Conservation (phyloP, 2,113 vertebrate genomes). For the Aspidoscelis tigris region DNA sequence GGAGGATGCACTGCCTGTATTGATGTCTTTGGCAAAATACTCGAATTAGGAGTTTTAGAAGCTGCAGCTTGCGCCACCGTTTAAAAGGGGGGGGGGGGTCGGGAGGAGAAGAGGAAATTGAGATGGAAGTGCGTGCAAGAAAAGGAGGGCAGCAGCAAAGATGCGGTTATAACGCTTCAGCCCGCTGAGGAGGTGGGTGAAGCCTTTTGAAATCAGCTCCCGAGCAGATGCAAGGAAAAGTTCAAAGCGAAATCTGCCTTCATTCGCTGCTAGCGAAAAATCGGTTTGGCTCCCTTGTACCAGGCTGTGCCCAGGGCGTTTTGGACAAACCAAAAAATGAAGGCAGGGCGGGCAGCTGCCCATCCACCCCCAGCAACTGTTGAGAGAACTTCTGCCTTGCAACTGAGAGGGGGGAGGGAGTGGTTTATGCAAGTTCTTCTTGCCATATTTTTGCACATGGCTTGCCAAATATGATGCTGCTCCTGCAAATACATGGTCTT, state of each 20-base stretch:
- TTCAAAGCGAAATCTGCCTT: not conserved
- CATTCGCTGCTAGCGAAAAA: not conserved
- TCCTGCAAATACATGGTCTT: not conserved
- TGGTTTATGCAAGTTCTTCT: not conserved
- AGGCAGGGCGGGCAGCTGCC: not conserved
- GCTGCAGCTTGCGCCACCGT: not conserved
- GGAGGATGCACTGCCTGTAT: not conserved
- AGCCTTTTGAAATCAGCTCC: not conserved
- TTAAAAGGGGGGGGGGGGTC: not conserved
- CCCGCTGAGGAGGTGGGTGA: not conserved
- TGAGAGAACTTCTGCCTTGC: not conserved
- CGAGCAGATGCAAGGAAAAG: constrained; percentile 2
- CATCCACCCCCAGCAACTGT: not conserved
- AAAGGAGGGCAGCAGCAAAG: not conserved
- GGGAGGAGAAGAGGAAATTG: not conserved
- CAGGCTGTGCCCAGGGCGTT: not conserved
- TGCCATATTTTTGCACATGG: not conserved
- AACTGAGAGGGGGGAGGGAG: too few species aligned
- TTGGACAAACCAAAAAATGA: not conserved
- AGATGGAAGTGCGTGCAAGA: not conserved
- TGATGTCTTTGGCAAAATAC: not conserved
- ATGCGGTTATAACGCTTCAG: not conserved
- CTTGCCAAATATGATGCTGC: not conserved
- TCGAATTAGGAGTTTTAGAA: not conserved
- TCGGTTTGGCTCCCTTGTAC: not conserved